phyloP scores from a whole-genome alignment of 2,888 invertebrate species.

The Exephanes ischioxanthus region DNA sequence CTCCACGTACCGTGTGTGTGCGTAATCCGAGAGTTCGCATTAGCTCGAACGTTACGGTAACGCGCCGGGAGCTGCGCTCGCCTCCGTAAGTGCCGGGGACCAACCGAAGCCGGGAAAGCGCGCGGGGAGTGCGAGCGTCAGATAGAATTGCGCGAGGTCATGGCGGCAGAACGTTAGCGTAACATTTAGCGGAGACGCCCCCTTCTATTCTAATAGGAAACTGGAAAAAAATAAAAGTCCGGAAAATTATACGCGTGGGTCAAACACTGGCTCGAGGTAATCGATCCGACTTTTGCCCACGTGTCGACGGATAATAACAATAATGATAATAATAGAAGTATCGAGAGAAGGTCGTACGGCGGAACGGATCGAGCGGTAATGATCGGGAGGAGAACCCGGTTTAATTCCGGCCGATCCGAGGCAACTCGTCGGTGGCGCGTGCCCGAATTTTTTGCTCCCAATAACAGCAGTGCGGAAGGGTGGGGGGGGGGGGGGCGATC shows the following conservation, averaged over 20 bases:
- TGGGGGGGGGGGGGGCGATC: slow-evolving; percentile 6
- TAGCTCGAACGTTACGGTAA: slow-evolving; percentile 51
- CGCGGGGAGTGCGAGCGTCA: slow-evolving; percentile 69
- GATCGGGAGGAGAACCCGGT: slow-evolving; percentile 23
- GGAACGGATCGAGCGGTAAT: slow-evolving; percentile 14
- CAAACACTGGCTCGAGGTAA: not conserved
- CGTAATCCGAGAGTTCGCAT: slow-evolving; percentile 38
- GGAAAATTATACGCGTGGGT: slow-evolving; percentile 9
- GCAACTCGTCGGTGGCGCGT: slow-evolving; percentile 45
- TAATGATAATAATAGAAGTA: not conserved
- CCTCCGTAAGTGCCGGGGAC: not conserved
- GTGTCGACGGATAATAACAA: not conserved
- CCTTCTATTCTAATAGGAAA: no score
- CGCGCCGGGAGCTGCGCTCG: slow-evolving; percentile 31
- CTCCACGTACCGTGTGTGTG: slow-evolving; percentile 3
- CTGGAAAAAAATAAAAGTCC: not conserved
- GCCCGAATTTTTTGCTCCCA: slow-evolving; percentile 46
- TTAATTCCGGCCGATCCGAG: not conserved
- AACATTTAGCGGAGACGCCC: slow-evolving; percentile 19
- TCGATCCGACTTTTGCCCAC: slow-evolving; percentile 8
- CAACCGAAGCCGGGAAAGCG: slow-evolving; percentile 71
- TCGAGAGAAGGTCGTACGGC: slow-evolving; percentile 10
- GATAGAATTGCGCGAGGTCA: slow-evolving; percentile 77
- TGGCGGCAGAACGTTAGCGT: slow-evolving; percentile 74
- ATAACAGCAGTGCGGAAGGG: not conserved